Base-by-base conservation (phyloP, 2,888 invertebrate genomes). In the Exocentrus adspersus region DNA sequence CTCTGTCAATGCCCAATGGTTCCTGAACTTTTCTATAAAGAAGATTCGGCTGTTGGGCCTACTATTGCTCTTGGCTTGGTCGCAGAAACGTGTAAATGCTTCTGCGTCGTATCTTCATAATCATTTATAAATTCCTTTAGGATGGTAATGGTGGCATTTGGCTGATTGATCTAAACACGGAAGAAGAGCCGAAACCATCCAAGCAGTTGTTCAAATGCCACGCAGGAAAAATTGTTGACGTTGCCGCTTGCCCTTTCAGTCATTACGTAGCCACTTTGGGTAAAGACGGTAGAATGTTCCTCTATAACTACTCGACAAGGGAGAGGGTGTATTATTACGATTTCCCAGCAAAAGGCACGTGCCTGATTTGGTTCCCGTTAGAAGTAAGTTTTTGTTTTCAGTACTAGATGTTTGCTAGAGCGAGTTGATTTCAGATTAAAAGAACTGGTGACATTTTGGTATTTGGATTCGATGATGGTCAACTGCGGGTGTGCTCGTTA, bases 61-160 rank as follows among this genome's bases (percentile, higher is more conserved):
- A n/a, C 5, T 7, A 28, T 28, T 28, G 28, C 7, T 28, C 28
- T 7, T 28, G 28, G 7, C 7, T 6, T 28, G 28, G 28, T 4
- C 28, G 28, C 28, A 28, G n/a, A n/a, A n/a, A n/a, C n/a, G n/a
- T n/a, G n/a, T n/a, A n/a, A n/a, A n/a, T n/a, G n/a, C n/a, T n/a
- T n/a, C n/a, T n/a, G n/a, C n/a, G n/a, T n/a, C n/a, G n/a, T n/a
- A n/a, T n/a, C n/a, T n/a, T n/a, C n/a, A n/a, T n/a, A n/a, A n/a
- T n/a, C n/a, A n/a, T n/a, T n/a, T n/a, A n/a, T n/a, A n/a, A n/a
- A n/a, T n/a, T n/a, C 3, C 30, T 30, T 4, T 67, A 94, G 93
- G 96, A 96, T 83, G 93, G 90, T 1, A 91, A 90, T 68, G 95
- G 95, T 9, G 94, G 93, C 1, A 85, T 96, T 50, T 93, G 92